A percentile compares a stretch with the other conserved stretches of the same genome.
Conservation (phyloP, 1,140 invertebrate genomes). For the Onthophagus taurus region DNA sequence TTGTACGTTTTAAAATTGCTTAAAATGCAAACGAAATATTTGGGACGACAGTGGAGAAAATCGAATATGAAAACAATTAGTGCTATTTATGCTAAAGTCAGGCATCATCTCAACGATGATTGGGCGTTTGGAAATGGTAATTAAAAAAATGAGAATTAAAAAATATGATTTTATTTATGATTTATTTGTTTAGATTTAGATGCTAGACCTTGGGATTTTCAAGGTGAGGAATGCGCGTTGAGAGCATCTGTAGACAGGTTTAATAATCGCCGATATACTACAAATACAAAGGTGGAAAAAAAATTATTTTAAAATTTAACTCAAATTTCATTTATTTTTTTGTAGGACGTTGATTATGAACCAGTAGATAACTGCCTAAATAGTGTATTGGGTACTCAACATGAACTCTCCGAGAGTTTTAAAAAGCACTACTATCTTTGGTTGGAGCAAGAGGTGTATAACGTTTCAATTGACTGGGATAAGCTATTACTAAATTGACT, state of each 20-base stretch:
- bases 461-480: constrained; percentile 72
- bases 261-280: constrained; percentile 67
- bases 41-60: constrained; percentile 97
- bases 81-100: constrained; percentile 95
- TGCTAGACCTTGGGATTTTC: constrained; percentile 96
- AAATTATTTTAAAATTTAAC: constrained; percentile 3
- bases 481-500: constrained; percentile 43
- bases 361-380: constrained; percentile 61
- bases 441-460: constrained; percentile 94
- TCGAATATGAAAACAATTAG: constrained; percentile 99
- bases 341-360: constrained; percentile 59
- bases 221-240: constrained; percentile 93
- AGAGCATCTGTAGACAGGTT: constrained; percentile 91
- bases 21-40: constrained; percentile 99
- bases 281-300: constrained; percentile 8
- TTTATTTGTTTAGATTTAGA: constrained; percentile 66
- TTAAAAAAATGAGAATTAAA: too few relatives aligned
- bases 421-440: constrained; percentile 94
- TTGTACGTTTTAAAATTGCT: constrained; percentile 95
- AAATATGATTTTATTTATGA: constrained; percentile 15
- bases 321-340: constrained; percentile 20
- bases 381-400: constrained; percentile 40
- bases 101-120: constrained; percentile 93
- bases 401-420: constrained; percentile 90
- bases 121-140: constrained; percentile 98